Base-by-base conservation (phyloP, 2,797 vertebrate genomes). In the Capromys pilorides region DNA sequence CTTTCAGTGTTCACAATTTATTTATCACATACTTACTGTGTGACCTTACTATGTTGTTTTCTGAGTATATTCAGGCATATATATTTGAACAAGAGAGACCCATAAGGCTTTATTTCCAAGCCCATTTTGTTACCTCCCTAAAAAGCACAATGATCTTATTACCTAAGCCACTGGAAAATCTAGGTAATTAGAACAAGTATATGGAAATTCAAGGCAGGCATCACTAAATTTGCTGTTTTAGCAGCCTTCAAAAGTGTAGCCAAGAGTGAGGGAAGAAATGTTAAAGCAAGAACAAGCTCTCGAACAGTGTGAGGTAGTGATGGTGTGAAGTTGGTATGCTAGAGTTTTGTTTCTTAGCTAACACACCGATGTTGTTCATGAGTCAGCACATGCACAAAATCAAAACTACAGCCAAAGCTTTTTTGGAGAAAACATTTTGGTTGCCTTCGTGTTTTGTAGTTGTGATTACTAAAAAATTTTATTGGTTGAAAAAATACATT, bases 281-380 rank as follows among this genome's bases (percentile, higher is more conserved):
- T 54, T 84, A 66, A 89, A 91, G 24, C 13, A 86, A 89, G 19
- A 7, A 81, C 19, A 90, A 66, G 5, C 19, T 61, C 59, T 83
- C 86, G 45, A 75, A 66, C 13, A 86, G 41, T 64, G 19, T 39
- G 51, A 80, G 16, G 4, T 78, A 77, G 62, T 10, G 66, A 4
- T 78, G 8, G 22, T 45, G 33, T 24, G 12, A 1, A 10, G 64
- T 51, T 77, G 49, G 4, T 41, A 66, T 24, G 39, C 73, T 33
- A 41, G 1, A 89, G 24, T 8, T n/a, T 92, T 79, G 39, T 96
- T 49, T 86, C 19, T 94, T 92, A 90, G 80, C 49, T 90, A 36
- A 36, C 11, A 2, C 18, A 36, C 79, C 77, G 90, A 71, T 93
- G 16, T 73, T 90, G 21, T 0, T 84, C 26, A 51, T n/a, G 18